Conservation (phyloP, 2,797 vertebrate species). For the Gobionotothen gibberifrons region DNA sequence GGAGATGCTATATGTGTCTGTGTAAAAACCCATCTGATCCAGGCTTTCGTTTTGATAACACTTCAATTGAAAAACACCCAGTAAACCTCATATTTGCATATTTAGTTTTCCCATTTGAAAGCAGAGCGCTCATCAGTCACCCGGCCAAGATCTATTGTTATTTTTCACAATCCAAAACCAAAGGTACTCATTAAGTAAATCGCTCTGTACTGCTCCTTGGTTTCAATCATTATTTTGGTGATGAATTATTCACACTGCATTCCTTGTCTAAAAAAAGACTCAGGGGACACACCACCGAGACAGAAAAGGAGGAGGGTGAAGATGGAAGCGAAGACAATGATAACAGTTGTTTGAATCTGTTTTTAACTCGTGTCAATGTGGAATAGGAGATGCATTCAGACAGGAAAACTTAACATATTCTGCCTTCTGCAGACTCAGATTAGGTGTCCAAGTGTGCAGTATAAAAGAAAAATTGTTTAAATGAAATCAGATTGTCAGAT, state of each 20-base stretch:
- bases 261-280: constrained; percentile 54
- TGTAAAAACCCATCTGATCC: background rate
- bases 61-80: background rate
- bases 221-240: constrained; percentile 53
- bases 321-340: background rate
- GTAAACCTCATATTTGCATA: constrained; percentile 22
- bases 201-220: constrained; percentile 27
- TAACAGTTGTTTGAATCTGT: constrained; percentile 36
- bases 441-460: constrained; percentile 5
- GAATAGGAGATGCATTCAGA: constrained; percentile 19
- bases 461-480: background rate
- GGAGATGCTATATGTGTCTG: background rate
- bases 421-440: constrained; percentile 19
- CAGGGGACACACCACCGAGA: constrained; percentile 23
- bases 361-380: constrained; percentile 23
- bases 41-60: constrained; percentile 19
- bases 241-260: constrained; percentile 66
- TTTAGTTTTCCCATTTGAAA: constrained; percentile 25
- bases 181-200: constrained; percentile 54
- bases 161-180: constrained; percentile 34
- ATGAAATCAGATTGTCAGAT: constrained; percentile 13
- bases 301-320: background rate
- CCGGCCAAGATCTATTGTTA: constrained; percentile 29
- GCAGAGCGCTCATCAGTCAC: constrained; percentile 28
- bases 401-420: constrained; percentile 14